Conservation (phyloP, 37 sponge, comb jelly and placozoan species). For the Chondrosia reniformis region DNA sequence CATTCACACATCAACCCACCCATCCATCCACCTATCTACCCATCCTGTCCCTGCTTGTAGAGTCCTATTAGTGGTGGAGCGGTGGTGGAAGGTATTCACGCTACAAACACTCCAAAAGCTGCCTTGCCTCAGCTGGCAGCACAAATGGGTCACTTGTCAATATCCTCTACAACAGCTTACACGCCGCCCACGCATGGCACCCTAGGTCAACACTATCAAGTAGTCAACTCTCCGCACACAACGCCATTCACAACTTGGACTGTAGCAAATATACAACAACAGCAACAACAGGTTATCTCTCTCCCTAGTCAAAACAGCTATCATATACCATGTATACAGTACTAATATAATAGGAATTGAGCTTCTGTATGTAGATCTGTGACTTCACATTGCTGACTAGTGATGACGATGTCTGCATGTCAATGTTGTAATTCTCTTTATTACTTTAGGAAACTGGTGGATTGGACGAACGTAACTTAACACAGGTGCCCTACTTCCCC, state of each 20-base stretch:
- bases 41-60: background rate
- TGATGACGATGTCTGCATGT: too few species aligned
- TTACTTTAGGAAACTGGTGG: background rate
- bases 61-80: constrained; percentile 13
- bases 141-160: constrained; percentile 21
- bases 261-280: background rate
- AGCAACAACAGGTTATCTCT: constrained; percentile 7
- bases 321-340: too few species aligned
- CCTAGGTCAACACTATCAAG: background rate
- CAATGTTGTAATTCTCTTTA: background rate
- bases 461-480: constrained; percentile 18
- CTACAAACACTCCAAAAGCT: background rate
- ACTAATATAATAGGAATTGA: too few species aligned
- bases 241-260: background rate
- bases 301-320: background rate
- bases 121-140: constrained; percentile 22
- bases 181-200: background rate
- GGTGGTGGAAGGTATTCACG: constrained; percentile 5
- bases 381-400: too few species aligned
- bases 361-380: too few species aligned
- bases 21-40: background rate
- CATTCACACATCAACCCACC: background rate
- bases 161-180: constrained; percentile 10
- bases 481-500: constrained; percentile 25
- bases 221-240: constrained; percentile 14